Base-by-base conservation (phyloP, 2,888 invertebrate genomes). In the Lamproptera curius region DNA sequence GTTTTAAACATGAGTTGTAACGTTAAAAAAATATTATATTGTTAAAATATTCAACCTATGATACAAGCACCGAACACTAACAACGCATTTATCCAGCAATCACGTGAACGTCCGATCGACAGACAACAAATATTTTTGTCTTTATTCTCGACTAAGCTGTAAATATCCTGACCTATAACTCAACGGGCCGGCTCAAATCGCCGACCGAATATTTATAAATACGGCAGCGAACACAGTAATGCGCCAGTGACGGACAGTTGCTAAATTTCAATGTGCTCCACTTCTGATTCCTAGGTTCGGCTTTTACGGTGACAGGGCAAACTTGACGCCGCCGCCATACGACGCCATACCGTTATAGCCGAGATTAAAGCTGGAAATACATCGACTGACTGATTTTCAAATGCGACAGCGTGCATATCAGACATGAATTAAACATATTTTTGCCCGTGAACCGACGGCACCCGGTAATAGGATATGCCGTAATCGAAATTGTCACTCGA, bases 251-350 rank as follows among this genome's bases (percentile, higher is more conserved):
- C 80, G 76, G 81, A 77, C 86, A 87, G 86, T 85, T 85, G 86
- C 82, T 84, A 85, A 81, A 86, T 86, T 82, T 86, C 85, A 84
- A 78, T 78, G 77, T 76, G 84, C 69, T 80, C 83, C 74, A 83
- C 73, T 84, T 85, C 68, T 62, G 72, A 76, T 73, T 66, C 67
- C 70, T 69, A 69, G 76, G 70, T 70, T 76, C 71, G 63, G 68
- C 70, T 65, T 80, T 73, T 73, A 69, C 65, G 65, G 59, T 57
- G 69, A 72, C 70, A 62, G 63, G 71, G 71, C 71, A 70, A 70
- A 69, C 70, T 69, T 65, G 50, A 59, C 57, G 53, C 63, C 63
- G 66, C 62, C 63, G 65, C 58, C 63, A 59, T 58, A 56, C 48
- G 45, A 43, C 46, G 45, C 45, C 52, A 50, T 53, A 45, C 53